Base-by-base conservation (phyloP, 1,140 invertebrate genomes). In the Hycleus phaleratus region DNA sequence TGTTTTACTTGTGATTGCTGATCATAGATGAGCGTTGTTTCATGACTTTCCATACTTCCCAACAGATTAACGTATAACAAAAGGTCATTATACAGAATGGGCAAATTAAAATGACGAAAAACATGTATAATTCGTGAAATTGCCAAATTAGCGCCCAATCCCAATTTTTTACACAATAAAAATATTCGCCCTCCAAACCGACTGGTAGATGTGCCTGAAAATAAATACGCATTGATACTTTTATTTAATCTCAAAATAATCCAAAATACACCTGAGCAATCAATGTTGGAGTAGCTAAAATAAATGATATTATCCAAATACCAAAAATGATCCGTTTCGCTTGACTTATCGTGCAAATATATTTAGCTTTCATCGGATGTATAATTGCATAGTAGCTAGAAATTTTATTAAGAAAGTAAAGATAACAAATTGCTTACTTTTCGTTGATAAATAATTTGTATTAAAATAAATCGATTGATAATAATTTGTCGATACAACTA, bases 361-460 rank as follows among this genome's bases (percentile, higher is more conserved):
- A 87, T 62, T 85, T 83, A 9, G 85, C 85, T 65, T 79, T 81
- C 79, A 89, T 86, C 2, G 86, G 87, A 74, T 88, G 84, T 26
- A 87, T 78, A 51, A 89, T 89, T 26, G 86, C 87, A 61, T 88
- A 88, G 71, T 88, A 89, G 64, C 86, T 88, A 74, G 39, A 49
- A 38, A 38, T 12, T 49, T 38, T 49, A 38, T 24, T 49, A n/a
- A 38, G 10, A 32, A 38, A n/a, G 38, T 38, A 38, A 10, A 38
- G n/a, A 51, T 51, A 51, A 51, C 24, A 12, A 51, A 51, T 11
- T 39, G 9, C 32, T 40, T 38, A 32, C 18, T 38, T 53, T 53
- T 10, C 18, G 40, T 8, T 45, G 26, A 5, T 42, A 46, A 3
- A 9, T 47, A 40, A 46, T 38, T 47, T 12, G 18, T 46, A 12